These are phyloP conservation scores for Scaptodrosophila lebanonensis DNA, from an alignment of 1,140 invertebrate species.

Conservation along the genomic window DNA sequence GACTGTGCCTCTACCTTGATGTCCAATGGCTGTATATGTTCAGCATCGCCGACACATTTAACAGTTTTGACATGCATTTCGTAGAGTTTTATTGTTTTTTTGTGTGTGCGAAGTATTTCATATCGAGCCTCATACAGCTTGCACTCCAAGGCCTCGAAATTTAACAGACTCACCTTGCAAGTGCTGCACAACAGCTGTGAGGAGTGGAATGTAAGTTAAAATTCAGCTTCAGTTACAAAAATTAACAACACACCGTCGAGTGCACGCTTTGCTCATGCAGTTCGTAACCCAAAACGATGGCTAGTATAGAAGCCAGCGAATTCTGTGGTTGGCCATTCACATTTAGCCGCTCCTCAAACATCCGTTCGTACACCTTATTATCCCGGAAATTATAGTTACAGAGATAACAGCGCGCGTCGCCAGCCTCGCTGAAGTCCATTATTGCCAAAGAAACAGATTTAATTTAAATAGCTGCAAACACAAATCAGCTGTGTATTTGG, in stretches of 20 bases:
- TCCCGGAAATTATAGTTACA: slow-evolving; percentile 16
- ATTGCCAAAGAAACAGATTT: too few species aligned
- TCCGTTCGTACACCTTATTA: slow-evolving; percentile 17
- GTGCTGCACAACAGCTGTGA: slow-evolving; percentile 25
- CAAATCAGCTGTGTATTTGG: too few species aligned
- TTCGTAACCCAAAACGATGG: slow-evolving; percentile 2
- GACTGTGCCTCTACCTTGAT: neutral
- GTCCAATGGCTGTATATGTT: too few species aligned
- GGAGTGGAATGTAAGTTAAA: neutral
- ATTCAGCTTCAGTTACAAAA: too few species aligned
- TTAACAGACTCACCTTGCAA: slow-evolving; percentile 24
- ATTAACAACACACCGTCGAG: neutral
- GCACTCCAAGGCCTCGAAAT: slow-evolving; percentile 8
- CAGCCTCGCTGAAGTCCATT: too few species aligned
- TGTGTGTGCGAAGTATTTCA: slow-evolving; percentile 6
- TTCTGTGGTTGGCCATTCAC: slow-evolving; percentile 1
- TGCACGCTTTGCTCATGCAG: slow-evolving; percentile 10
- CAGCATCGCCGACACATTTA: too few species aligned
- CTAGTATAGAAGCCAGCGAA: neutral
- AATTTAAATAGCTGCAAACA: too few species aligned
- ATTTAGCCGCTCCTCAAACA: slow-evolving; percentile 21
- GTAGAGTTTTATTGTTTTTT: neutral
- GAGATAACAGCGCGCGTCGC: slow-evolving; percentile 16
- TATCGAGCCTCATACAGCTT: neutral
- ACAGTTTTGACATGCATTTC: too few species aligned